Evolutionary conservation across 64 coral and sea anemone genomes (phyloP), one percentile per base, ranked within the genome.

Genomic region (Cladopsammia gracilis): DNA sequence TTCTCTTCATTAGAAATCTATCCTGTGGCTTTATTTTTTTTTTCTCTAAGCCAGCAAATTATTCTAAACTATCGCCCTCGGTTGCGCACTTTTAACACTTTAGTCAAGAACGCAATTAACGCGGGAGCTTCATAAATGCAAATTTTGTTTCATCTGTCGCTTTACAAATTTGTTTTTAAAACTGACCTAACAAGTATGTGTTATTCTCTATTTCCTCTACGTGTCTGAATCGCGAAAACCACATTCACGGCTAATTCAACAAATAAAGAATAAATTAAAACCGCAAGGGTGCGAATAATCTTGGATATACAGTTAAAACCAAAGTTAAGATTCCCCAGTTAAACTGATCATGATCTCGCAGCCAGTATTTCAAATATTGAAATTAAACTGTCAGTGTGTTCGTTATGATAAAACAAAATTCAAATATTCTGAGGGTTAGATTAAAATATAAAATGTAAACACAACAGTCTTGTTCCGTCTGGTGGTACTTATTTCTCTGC

Each of bases 371-470:
- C 47, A 11, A 45, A 50, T 5, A 45, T 18, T 20, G 58, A 82
- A 82, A 9, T 82, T 64, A 75, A 5, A 64, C 78, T 20, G 48
- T 16, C 14, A 34, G 2, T 34, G 34, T 62, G 25, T 18, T 25
- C 53, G 6, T 22, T 26, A 77, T 59, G 12, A 82, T 4, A 83
- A n/a, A 59, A 14, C 14, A 10, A 58, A 59, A 59, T 60, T 11
- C 4, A 79, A 79, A 61, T 59, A 34, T 79, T 59, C 22, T 34
- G 77, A 25, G 50, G 52, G 77, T 53, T 2, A 26, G 13, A 58
- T 59, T 79, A 22, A 49, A 84, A 84, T 84, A 66, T 67, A 48
- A 67, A 84, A 84, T 42, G 10, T 84, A 84, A 84, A 84, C 80
- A 84, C 20, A 67, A 84, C 61, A 66, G 62, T 62, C 43, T 62